A percentile compares a stretch with the other conserved stretches of the same genome.
phyloP scores from a whole-genome alignment of 2,797 vertebrate genomes.

The Phylloscopus collybita region DNA sequence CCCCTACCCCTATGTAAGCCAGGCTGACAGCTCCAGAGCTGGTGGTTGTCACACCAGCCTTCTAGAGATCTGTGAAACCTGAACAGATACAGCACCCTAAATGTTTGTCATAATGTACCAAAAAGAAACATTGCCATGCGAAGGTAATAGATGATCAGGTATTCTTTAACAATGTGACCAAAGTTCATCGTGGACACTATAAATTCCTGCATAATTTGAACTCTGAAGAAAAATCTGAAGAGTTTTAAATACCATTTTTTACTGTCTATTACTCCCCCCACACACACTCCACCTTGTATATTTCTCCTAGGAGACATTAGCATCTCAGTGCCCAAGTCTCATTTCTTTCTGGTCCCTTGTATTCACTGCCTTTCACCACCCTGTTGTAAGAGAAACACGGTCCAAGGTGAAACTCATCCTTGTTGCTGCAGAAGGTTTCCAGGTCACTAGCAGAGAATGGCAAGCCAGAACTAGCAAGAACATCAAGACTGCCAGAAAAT shows the following conservation, averaged over 20 bases:
- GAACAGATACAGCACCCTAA: neutral
- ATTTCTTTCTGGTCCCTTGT: neutral
- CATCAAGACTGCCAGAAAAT: neutral
- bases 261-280: neutral
- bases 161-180: neutral
- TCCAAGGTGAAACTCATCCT: neutral
- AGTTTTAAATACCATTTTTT: conserved; percentile 4
- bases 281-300: neutral
- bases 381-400: neutral
- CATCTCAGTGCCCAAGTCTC: neutral
- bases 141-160: neutral
- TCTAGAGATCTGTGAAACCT: neutral
- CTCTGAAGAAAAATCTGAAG: neutral
- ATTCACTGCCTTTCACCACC: neutral
- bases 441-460: neutral
- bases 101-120: neutral
- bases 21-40: neutral
- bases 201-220: neutral
- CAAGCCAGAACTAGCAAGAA: neutral
- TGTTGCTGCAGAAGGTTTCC: neutral
- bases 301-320: neutral
- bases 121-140: neutral
- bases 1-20: neutral
- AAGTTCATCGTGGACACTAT: neutral
- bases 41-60: neutral